Percentiles rank a stretch among this genome's conserved stretches.
Conservation (phyloP, 2,113 vertebrate genomes). For the Crypturellus undulatus region DNA sequence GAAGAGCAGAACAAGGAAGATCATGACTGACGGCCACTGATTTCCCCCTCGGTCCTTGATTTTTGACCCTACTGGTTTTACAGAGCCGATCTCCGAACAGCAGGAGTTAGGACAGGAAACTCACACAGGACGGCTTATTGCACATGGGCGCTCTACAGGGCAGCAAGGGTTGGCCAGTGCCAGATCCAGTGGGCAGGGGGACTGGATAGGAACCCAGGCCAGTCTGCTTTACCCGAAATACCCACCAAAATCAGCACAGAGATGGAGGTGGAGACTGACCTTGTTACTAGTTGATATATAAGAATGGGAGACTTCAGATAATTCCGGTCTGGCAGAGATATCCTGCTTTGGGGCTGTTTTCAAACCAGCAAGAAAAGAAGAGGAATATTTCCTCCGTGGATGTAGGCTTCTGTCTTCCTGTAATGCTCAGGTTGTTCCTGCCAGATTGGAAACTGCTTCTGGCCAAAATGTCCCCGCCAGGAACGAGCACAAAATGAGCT, state of each 20-base stretch:
- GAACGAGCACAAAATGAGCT: constrained; percentile 37
- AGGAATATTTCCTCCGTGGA: constrained; percentile 53
- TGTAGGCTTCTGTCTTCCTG: constrained; percentile 18
- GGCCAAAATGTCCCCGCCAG: constrained; percentile 3
- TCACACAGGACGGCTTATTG: background rate
- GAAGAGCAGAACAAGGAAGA: background rate
- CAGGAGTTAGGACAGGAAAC: background rate
- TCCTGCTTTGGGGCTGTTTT: constrained; percentile 13
- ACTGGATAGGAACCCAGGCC: background rate
- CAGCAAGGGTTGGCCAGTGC: background rate
- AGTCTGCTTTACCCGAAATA: background rate
- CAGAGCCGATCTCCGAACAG: no score
- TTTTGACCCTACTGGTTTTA: background rate
- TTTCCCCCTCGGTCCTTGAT: background rate
- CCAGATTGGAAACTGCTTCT: constrained; percentile 50
- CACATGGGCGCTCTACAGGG: background rate
- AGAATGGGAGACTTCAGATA: background rate
- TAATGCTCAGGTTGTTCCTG: background rate
- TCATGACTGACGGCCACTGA: background rate
- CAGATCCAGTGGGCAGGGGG: background rate
- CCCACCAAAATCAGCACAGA: background rate
- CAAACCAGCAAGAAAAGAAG: background rate
- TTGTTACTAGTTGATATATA: background rate
- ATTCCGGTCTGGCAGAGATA: constrained; percentile 11
- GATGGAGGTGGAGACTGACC: background rate